These are phyloP conservation scores for Lycopodina hypogea DNA, from an alignment of 37 sponge, comb jelly and placozoan species.

Conservation along the genomic window DNA sequence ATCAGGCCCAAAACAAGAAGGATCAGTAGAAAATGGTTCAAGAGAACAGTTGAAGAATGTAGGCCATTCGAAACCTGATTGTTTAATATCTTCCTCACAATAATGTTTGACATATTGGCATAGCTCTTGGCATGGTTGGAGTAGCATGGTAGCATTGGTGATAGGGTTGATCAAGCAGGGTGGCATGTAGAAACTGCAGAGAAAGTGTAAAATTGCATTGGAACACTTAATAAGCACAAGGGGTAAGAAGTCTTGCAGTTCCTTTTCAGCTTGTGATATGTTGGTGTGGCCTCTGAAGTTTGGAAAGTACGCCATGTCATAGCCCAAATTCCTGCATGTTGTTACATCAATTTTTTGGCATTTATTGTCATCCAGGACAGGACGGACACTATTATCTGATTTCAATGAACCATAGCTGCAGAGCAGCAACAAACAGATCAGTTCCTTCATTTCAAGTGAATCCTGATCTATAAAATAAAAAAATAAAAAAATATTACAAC, in stretches of 20 bases:
- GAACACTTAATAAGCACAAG: slow-evolving; percentile 5
- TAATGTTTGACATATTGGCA: slow-evolving; percentile 1
- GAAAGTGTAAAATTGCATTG: slow-evolving; percentile 18
- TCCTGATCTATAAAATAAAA: too few species aligned
- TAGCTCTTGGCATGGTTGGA: slow-evolving; percentile 10
- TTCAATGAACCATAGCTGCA: too few species aligned
- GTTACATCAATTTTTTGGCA: too few species aligned
- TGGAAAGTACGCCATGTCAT: neutral
- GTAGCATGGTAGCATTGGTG: neutral
- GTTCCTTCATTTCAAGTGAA: too few species aligned
- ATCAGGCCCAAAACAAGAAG: slow-evolving; percentile 11
- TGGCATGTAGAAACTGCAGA: slow-evolving; percentile 30
- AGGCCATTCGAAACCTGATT: neutral
- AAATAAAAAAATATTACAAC: too few species aligned
- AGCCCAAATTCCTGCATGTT: neutral
- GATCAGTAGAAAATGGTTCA: neutral
- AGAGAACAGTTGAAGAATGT: slow-evolving; percentile 21
- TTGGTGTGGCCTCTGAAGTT: neutral
- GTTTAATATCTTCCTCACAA: neutral
- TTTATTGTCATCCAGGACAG: too few species aligned
- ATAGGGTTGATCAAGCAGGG: neutral
- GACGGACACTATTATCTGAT: too few species aligned
- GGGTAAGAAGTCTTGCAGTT: slow-evolving; percentile 5
- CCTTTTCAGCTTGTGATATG: neutral
- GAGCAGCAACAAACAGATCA: too few species aligned